Evolutionary conservation across 2,888 invertebrate genomes (phyloP).

Genomic region (Lasioglossum marginatum): DNA sequence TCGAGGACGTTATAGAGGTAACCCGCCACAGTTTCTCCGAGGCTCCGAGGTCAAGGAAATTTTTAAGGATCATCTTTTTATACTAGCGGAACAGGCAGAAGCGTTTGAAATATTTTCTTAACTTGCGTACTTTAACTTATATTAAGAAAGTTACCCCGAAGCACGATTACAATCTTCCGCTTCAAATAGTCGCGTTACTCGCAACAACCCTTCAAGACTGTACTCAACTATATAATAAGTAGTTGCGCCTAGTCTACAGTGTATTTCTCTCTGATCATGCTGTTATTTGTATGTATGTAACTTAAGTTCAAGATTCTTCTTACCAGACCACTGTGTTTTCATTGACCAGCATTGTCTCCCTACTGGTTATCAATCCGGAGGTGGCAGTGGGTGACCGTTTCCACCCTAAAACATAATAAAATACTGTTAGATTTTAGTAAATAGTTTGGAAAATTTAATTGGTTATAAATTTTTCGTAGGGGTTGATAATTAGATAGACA

Average conservation of each 20-base stretch:
- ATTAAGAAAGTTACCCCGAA: neutral
- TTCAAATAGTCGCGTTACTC: neutral
- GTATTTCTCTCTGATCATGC: slow-evolving; percentile 3
- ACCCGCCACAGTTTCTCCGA: neutral
- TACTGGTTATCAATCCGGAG: too few species aligned
- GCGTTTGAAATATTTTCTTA: neutral
- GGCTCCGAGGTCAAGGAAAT: neutral
- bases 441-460: too few species aligned
- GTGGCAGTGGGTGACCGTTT: too few species aligned
- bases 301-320: neutral
- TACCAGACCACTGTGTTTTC: neutral
- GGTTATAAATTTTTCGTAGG: too few species aligned
- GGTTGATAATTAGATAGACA: too few species aligned
- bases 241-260: neutral
- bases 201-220: slow-evolving; percentile 13
- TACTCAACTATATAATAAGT: slow-evolving; percentile 20
- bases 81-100: neutral
- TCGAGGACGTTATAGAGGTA: neutral
- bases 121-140: slow-evolving; percentile 6
- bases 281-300: slow-evolving; percentile 8
- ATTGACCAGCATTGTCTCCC: neutral
- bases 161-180: neutral
- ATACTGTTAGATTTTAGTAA: too few species aligned
- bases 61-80: slow-evolving; percentile 5
- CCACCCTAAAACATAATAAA: too few species aligned